phyloP scores from a whole-genome alignment of 2,888 invertebrate species.

The Apomyelois bistriatella region DNA sequence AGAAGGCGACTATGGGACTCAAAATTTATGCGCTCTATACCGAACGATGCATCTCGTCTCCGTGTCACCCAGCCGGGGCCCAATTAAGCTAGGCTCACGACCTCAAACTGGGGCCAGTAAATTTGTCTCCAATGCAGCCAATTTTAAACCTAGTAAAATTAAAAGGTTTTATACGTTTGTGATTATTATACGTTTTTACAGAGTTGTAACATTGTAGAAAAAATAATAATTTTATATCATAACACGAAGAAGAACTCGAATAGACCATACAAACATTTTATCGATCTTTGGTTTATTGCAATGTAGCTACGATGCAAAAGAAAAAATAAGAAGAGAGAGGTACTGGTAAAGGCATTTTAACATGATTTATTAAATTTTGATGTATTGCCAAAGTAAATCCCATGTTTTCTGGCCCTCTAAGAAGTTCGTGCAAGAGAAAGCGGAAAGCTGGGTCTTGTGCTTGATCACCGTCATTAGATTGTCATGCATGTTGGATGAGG shows the following conservation, averaged over 20 bases:
- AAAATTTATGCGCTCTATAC: constrained; percentile 74
- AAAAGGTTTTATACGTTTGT: too few species aligned
- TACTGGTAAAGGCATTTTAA: too few species aligned
- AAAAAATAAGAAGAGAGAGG: too few species aligned
- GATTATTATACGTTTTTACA: too few species aligned
- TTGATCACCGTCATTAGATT: constrained; percentile 74
- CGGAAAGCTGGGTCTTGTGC: constrained; percentile 68
- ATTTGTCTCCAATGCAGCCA: constrained; percentile 22
- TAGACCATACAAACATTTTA: too few species aligned
- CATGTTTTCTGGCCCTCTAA: not conserved
- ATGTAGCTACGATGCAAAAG: too few species aligned
- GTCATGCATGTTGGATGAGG: constrained; percentile 73
- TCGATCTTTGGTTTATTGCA: too few species aligned
- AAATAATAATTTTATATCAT: too few species aligned
- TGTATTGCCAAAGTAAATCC: not conserved
- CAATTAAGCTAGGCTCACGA: constrained; percentile 79
- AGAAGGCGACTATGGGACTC: constrained; percentile 53
- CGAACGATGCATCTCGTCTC: constrained; percentile 74
- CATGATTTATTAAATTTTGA: too few species aligned
- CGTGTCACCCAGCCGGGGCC: constrained; percentile 74
- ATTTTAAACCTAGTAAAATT: not conserved
- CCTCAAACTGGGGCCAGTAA: constrained; percentile 49
- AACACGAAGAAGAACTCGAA: too few species aligned
- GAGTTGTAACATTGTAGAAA: too few species aligned
- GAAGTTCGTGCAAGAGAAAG: constrained; percentile 71